Base-by-base conservation (phyloP, 2,888 invertebrate species). In the Cerceris rybyensis region DNA sequence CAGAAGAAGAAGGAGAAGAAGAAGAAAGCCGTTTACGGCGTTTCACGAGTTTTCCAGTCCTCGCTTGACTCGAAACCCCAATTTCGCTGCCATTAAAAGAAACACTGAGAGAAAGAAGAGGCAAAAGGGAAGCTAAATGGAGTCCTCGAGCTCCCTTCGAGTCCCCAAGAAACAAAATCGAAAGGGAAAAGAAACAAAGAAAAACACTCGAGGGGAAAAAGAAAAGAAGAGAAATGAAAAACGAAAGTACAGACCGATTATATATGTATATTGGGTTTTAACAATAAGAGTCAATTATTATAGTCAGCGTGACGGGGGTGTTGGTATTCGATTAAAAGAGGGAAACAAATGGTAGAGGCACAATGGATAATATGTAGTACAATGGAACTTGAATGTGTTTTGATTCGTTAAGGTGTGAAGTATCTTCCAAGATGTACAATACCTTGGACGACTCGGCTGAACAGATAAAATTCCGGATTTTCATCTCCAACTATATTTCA, bases 391-490 rank as follows among this genome's bases (percentile, higher is more conserved):
- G 77, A 78, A 83, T 85, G 82, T 81, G 77, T 81, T 82, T 82
- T 68, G 76, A 78, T 85, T 83, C 84, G 82, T 82, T 84, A 81
- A 70, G 75, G 73, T 83, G 86, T 83, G 81, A 84, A 81, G 76
- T 86, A 86, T 86, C 86, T 86, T 86, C 86, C 86, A 74, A 85
- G 75, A 60, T 86, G 86, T 86, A 86, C 86, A 86, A 86, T 86
- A 83, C 68, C 67, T 66, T 68, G 74, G 83, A 72, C 78, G 60
- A 67, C 78, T 60, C 74, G 54, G 72, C 67, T 81, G 75, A 80
- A 79, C 75, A 84, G 63, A 59, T 50, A 68, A 65, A 70, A 43
- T 67, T 75, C 61, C 42, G 49, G 7, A 9, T 14, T 11, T n/a
- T 46, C 6, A 46, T 11, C 46, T 11, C 46, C 9, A 46, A 11